A percentile compares a stretch with the other conserved stretches of the same genome.
phyloP scores from a whole-genome alignment of 2,888 invertebrate species.

The Tholera decimalis region DNA sequence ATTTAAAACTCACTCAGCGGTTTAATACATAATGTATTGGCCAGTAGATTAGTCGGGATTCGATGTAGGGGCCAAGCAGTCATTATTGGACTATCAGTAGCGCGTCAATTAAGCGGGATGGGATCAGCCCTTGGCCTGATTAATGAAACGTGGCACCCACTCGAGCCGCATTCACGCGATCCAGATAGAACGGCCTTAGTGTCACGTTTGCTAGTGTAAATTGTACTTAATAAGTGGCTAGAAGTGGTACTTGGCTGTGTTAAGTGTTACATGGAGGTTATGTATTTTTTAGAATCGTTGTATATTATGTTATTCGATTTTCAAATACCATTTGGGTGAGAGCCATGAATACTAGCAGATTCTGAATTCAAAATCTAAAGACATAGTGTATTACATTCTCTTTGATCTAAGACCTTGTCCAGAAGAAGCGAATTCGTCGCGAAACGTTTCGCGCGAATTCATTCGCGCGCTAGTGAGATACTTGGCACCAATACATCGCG shows the following conservation, averaged over 20 bases:
- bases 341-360: too few species aligned
- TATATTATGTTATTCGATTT: neutral
- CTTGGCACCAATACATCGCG: too few species aligned
- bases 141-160: constrained; percentile 69
- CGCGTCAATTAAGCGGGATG: constrained; percentile 69
- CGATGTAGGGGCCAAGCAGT: constrained; percentile 58
- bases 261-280: neutral
- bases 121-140: constrained; percentile 72
- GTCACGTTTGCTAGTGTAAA: constrained; percentile 53
- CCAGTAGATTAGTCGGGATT: constrained; percentile 60
- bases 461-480: too few species aligned
- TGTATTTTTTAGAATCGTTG: neutral
- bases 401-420: too few species aligned
- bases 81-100: constrained; percentile 66
- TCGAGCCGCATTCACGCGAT: constrained; percentile 59
- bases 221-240: constrained; percentile 48
- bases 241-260: constrained; percentile 4
- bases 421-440: too few species aligned
- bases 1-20: constrained; percentile 39
- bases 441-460: too few species aligned
- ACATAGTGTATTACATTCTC: too few species aligned
- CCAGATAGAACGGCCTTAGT: constrained; percentile 42
- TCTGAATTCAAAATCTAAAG: too few species aligned
- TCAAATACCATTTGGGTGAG: neutral
- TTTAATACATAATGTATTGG: constrained; percentile 50